Evolutionary conservation across 2,113 vertebrate genomes (phyloP).

Genomic region (Zingel zingel): DNA sequence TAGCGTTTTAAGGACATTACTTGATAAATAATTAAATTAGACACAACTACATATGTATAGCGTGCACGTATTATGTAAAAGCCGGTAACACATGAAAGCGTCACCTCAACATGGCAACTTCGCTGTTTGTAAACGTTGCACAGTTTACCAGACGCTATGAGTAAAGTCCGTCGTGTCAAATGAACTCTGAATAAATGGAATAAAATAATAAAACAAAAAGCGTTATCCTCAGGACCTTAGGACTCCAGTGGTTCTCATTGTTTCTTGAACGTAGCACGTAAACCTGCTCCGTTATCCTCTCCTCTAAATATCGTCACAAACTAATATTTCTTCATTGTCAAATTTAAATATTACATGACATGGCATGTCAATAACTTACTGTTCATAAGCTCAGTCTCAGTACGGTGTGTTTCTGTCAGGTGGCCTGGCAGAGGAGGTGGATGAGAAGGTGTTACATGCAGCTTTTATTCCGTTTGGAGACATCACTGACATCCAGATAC

Average conservation of each 20-base stretch:
- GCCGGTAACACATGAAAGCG: background rate
- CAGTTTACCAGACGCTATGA: too few relatives aligned
- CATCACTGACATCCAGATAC: conserved; percentile 96
- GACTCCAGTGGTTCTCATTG: background rate
- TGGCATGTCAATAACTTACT: background rate
- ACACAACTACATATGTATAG: background rate
- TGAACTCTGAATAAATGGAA: background rate
- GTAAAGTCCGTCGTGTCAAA: rapidly evolving
- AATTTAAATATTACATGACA: too few relatives aligned
- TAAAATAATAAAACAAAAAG: background rate
- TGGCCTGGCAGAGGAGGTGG: conserved; percentile 96
- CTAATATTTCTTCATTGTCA: background rate
- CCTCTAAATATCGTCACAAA: too few relatives aligned
- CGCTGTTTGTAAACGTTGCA: background rate
- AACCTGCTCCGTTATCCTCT: background rate
- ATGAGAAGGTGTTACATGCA: conserved; percentile 95
- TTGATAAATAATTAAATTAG: too few relatives aligned
- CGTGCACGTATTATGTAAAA: background rate
- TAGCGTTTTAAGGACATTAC: rapidly evolving
- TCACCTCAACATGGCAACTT: background rate
- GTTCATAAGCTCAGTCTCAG: background rate
- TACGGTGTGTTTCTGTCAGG: conserved; percentile 79
- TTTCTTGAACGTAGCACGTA: background rate
- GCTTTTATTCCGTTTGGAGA: conserved; percentile 98
- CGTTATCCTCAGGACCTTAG: background rate